phyloP scores from a whole-genome alignment of 2,797 vertebrate species.

The Anguilla obscura region DNA sequence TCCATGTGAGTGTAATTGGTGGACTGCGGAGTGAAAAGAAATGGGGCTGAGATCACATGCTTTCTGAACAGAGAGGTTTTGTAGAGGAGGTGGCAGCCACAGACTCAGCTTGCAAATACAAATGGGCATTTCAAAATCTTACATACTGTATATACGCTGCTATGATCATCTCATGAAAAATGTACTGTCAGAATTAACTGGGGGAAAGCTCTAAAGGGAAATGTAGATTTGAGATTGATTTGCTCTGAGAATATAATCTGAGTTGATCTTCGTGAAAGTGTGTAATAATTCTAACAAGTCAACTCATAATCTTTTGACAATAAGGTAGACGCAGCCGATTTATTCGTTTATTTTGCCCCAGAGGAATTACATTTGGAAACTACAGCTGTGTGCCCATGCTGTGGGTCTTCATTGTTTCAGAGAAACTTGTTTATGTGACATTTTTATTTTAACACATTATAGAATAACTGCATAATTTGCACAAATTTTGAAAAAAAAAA shows the following conservation, averaged over 20 bases:
- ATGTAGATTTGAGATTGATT: neutral
- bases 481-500: neutral
- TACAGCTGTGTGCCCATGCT: neutral
- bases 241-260: neutral
- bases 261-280: neutral
- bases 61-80: too few species aligned
- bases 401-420: neutral
- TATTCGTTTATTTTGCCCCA: conserved; percentile 25
- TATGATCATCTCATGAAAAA: conserved; percentile 12
- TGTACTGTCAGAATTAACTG: conserved; percentile 28
- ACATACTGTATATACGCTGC: too few species aligned
- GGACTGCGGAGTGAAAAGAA: too few species aligned
- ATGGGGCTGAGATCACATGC: too few species aligned
- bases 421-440: neutral
- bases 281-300: neutral
- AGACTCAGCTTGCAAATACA: too few species aligned
- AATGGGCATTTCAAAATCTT: too few species aligned
- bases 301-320: neutral
- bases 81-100: too few species aligned
- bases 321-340: conserved; percentile 20
- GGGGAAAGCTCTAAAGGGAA: conserved; percentile 20
- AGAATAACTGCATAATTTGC: neutral
- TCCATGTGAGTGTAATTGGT: too few species aligned
- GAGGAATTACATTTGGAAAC: neutral
- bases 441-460: conserved; percentile 1